Base-by-base conservation (phyloP, 92 coral and sea anemone genomes). In the Actinostola sp. region DNA sequence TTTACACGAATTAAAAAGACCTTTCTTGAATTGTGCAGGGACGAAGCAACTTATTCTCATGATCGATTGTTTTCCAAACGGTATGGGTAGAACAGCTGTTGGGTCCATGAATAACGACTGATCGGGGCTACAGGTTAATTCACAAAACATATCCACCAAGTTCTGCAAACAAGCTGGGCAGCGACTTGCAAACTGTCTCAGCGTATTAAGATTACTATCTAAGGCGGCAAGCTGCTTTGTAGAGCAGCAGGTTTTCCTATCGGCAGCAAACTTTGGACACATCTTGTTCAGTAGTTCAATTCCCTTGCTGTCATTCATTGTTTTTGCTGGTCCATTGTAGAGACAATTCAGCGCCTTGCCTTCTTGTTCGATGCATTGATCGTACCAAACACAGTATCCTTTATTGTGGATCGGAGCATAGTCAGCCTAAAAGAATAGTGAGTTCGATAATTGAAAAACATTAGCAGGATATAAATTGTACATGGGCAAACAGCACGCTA, bases 371-470 rank as follows among this genome's bases (percentile, higher is more conserved):
- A 75, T 54, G 29, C 98, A 93, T 21, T 90, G 86, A 29, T 77
- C 98, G 36, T 93, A 93, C 98, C 98, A 93, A 17, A 90, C 71
- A 68, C 98, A 93, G 67, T 84, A 90, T 1, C 98, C 98, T 60
- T 84, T 71, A 67, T 83, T 78, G 83, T 86, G 95, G 46, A 72
- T 46, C 51, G 65, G 75, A 9, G 74, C 29, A 19, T 8, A 30
- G 26, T 73, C 88, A n/a, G n/a, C n/a, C n/a, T n/a, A n/a, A n/a
- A n/a, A n/a, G n/a, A n/a, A n/a, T n/a, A n/a, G n/a, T n/a, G n/a
- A n/a, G n/a, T n/a, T n/a, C n/a, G n/a, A n/a, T n/a, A n/a, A n/a
- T n/a, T n/a, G n/a, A n/a, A n/a, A n/a, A n/a, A n/a, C n/a, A n/a
- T n/a, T n/a, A n/a, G n/a, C n/a, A n/a, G n/a, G n/a, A n/a, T n/a